Conservation (phyloP, 2,113 vertebrate species). For the Neotragus pygmaeus region DNA sequence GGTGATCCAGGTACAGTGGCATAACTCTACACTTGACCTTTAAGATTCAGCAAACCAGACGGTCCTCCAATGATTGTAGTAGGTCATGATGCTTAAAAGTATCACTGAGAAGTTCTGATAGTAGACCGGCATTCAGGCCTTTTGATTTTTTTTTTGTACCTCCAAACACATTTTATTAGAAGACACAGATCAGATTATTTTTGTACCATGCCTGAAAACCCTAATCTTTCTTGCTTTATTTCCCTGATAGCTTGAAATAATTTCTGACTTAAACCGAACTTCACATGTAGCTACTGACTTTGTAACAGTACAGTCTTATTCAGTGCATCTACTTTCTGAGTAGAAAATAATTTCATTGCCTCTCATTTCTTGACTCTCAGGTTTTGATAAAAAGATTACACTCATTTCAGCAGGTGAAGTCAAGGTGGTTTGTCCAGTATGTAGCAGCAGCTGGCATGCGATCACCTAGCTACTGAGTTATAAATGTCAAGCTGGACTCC, state of each 20-base stretch:
- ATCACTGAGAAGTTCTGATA: neutral
- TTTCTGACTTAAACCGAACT: neutral
- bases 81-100: neutral
- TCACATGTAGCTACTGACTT: neutral
- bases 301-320: neutral
- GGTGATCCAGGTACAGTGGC: neutral
- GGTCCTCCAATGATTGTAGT: neutral
- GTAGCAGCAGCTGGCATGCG: neutral
- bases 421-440: neutral
- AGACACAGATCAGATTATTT: neutral
- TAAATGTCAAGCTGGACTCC: neutral
- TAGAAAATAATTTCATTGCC: neutral
- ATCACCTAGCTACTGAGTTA: neutral
- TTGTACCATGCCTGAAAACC: neutral
- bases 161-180: neutral
- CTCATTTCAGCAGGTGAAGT: neutral
- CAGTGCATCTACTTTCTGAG: neutral
- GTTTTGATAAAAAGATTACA: neutral
- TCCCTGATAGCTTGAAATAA: conserved; percentile 15
- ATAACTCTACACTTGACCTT: neutral
- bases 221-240: neutral
- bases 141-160: neutral
- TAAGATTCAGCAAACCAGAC: neutral
- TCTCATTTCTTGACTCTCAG: neutral
- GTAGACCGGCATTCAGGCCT: neutral